Evolutionary conservation across 1,140 invertebrate species (phyloP), one percentile per base, ranked within the genome.

Genomic region (Andricus grossulariae): DNA sequence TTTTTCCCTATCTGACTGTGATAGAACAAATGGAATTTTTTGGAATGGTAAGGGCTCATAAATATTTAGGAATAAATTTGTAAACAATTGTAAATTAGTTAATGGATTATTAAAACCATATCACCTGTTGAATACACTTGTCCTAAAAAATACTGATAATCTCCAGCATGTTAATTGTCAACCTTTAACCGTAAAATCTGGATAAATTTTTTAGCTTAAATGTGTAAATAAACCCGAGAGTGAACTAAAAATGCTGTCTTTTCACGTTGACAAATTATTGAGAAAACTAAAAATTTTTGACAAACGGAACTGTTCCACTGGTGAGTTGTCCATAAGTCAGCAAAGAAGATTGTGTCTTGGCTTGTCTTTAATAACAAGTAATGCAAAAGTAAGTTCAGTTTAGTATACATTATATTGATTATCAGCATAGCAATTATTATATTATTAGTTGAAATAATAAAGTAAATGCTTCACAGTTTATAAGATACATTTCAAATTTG

Each of bases 1-100:
- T 99, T 1, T 98, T 99, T 88, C 95, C 97, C 75, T 95, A 96
- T 82, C 92, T 99, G 60, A 98, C 96, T 18, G 97, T 99, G 0
- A 92, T 93, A 39, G 96, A 99, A 90, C 98, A 99, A 90, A 92
- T 99, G 12, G 92, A 95, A 75, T 98, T 98, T 90, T 99, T 97
- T 88, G 94, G 95, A 81, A 91, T 94, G 88, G 92, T 96, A 85
- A 94, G 78, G 15, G 5, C 16, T 15, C 13, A 66, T 39, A 45
- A 45, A 19, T 49, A 52, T 50, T 49, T 39, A 4, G 39, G 2
- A 45, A 45, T 1, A 45, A 45, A 45, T 45, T 8, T 11, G 0
- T 11, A 11, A 45, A 45, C 39, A 11, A 45, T 45, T 45, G 8
- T 45, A 45, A 45, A 11, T 45, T 45, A 45, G 10, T 11, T 45